These are phyloP conservation scores for Hylaeus anthracinus DNA, from an alignment of 1,140 invertebrate genomes.

Conservation along the genomic window DNA sequence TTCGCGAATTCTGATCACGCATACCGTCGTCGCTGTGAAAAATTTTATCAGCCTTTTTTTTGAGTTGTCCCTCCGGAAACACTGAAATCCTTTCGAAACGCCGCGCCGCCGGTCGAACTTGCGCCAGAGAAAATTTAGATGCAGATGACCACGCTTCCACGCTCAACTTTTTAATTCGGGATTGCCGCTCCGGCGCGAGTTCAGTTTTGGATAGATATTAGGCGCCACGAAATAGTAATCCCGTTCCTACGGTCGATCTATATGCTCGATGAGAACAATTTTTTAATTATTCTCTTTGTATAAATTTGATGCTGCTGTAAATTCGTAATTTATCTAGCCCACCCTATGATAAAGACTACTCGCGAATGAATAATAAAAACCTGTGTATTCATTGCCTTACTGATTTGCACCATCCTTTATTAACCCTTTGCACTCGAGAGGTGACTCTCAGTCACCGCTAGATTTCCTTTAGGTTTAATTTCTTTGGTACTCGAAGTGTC, in stretches of 20 bases:
- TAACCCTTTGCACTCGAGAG: no score
- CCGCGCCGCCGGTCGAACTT: constrained; percentile 2
- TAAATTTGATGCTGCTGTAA: no score
- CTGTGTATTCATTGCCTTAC: no score
- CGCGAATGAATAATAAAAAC: no score
- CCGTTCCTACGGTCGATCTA: constrained; percentile 1
- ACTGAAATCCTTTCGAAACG: constrained; percentile 35
- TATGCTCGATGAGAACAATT: neutral
- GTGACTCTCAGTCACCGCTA: no score
- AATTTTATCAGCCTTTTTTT: constrained; percentile 44
- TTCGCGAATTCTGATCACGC: constrained; percentile 66
- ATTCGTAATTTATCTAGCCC: no score
- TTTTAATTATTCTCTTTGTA: no score
- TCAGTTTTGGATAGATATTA: constrained; percentile 10
- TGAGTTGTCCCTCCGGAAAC: constrained; percentile 25
- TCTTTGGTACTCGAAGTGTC: no score
- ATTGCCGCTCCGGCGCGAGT: neutral
- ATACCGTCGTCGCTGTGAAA: constrained; percentile 52
- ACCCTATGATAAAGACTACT: no score
- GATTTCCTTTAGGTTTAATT: no score
- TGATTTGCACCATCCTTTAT: no score
- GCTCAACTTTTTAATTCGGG: constrained; percentile 41
- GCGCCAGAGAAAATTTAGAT: constrained; percentile 42
- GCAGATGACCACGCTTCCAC: constrained; percentile 18
- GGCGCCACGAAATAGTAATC: neutral